Evolutionary conservation across 1,140 invertebrate genomes (phyloP).

Genomic region (Panagrolaimus sp.): DNA sequence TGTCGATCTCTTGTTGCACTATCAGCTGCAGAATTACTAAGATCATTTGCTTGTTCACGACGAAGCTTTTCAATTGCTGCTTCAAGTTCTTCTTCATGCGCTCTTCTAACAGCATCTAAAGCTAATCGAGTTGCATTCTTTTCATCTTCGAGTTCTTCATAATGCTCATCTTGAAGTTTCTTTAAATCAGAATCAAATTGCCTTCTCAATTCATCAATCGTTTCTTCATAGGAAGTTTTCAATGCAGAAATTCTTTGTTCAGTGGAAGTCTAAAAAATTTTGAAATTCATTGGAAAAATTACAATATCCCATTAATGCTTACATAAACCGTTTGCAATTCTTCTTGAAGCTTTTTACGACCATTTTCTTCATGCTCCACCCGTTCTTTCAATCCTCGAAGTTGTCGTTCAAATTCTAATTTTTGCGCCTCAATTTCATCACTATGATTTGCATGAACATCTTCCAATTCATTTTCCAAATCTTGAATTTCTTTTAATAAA

Average conservation of each 20-base stretch:
- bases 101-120: constrained; percentile 83
- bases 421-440: constrained; percentile 36
- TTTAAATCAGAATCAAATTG: constrained; percentile 45
- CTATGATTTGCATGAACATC: constrained; percentile 30
- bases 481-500: constrained; percentile 30
- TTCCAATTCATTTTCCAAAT: constrained; percentile 38
- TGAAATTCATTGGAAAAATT: not conserved
- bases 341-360: constrained; percentile 41
- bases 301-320: not conserved
- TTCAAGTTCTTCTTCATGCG: constrained; percentile 77
- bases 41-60: constrained; percentile 12
- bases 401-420: constrained; percentile 46
- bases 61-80: constrained; percentile 10
- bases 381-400: constrained; percentile 36
- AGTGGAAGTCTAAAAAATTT: constrained; percentile 22
- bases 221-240: constrained; percentile 41
- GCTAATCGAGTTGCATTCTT: constrained; percentile 63
- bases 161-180: constrained; percentile 43
- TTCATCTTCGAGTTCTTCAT: constrained; percentile 53
- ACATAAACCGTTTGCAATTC: constrained; percentile 40
- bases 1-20: constrained; percentile 28
- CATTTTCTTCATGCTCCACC: constrained; percentile 44
- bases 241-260: constrained; percentile 38
- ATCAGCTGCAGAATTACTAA: constrained; percentile 1
- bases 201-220: constrained; percentile 35